Conservation (phyloP, 2,888 invertebrate genomes). For the Polydrusus tereticollis region DNA sequence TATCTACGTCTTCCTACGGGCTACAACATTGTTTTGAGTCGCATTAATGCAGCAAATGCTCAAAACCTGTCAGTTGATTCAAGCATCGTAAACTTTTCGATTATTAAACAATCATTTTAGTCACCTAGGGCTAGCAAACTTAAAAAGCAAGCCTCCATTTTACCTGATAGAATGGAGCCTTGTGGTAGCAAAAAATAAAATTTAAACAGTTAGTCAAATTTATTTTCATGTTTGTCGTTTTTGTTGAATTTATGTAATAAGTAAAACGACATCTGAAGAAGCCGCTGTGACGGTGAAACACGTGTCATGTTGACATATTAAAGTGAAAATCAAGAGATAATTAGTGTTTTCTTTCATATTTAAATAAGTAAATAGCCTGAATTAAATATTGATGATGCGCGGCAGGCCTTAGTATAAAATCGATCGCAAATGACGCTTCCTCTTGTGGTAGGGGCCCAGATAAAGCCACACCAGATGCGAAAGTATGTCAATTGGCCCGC, state of each 20-base stretch:
- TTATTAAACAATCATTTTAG: constrained; percentile 48
- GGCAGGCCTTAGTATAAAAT: too few species aligned
- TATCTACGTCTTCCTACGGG: constrained; percentile 57
- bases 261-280: too few species aligned
- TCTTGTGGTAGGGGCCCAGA: too few species aligned
- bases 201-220: constrained; percentile 53
- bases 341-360: too few species aligned
- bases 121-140: constrained; percentile 65
- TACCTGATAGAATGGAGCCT: constrained; percentile 91
- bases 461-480: too few species aligned
- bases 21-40: constrained; percentile 62
- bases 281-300: too few species aligned
- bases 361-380: too few species aligned
- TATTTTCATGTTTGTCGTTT: background rate
- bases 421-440: too few species aligned
- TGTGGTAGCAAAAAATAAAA: constrained; percentile 77
- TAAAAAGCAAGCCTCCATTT: constrained; percentile 75
- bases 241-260: background rate
- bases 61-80: constrained; percentile 53
- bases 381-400: too few species aligned
- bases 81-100: constrained; percentile 55
- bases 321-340: too few species aligned
- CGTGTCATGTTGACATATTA: too few species aligned
- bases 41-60: constrained; percentile 53
- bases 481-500: too few species aligned